These are phyloP conservation scores for Piaya cayana DNA, from an alignment of 2,113 vertebrate species.

Conservation along the genomic window DNA sequence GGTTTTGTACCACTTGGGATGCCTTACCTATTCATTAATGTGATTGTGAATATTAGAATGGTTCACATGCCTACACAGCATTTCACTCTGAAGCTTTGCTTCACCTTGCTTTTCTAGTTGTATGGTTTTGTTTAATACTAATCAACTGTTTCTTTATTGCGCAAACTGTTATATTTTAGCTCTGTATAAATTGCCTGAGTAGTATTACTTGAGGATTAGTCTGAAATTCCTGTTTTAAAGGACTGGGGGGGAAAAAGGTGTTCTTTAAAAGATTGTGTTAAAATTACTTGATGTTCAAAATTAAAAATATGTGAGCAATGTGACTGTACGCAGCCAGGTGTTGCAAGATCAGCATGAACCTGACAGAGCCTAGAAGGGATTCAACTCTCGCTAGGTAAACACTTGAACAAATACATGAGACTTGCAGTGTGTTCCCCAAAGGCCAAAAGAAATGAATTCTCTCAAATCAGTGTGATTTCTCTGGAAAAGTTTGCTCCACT, in stretches of 20 bases:
- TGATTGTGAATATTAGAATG: not conserved
- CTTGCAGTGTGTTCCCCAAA: conserved; percentile 51
- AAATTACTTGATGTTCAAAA: not conserved
- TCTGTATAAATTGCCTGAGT: not conserved
- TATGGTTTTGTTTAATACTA: not conserved
- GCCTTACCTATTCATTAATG: not conserved
- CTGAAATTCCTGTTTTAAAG: not conserved
- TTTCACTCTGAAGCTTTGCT: not conserved
- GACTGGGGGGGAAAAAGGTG: not conserved
- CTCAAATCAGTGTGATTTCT: conserved; percentile 40
- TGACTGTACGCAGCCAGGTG: not conserved
- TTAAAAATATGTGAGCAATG: not conserved
- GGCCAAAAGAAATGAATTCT: conserved; percentile 65
- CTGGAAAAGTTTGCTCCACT: conserved; percentile 27
- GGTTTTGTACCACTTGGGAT: not conserved
- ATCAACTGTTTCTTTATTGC: not conserved
- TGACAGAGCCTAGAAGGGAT: conserved; percentile 32
- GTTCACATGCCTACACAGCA: not conserved
- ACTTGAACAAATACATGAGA: conserved; percentile 59
- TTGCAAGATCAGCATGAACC: conserved; percentile 25
- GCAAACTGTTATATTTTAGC: not conserved
- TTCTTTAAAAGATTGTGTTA: not conserved
- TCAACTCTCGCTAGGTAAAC: not conserved
- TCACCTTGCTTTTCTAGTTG: not conserved
- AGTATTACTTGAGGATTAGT: not conserved